phyloP scores from a whole-genome alignment of 2,888 invertebrate species.

The Hesperia comma region DNA sequence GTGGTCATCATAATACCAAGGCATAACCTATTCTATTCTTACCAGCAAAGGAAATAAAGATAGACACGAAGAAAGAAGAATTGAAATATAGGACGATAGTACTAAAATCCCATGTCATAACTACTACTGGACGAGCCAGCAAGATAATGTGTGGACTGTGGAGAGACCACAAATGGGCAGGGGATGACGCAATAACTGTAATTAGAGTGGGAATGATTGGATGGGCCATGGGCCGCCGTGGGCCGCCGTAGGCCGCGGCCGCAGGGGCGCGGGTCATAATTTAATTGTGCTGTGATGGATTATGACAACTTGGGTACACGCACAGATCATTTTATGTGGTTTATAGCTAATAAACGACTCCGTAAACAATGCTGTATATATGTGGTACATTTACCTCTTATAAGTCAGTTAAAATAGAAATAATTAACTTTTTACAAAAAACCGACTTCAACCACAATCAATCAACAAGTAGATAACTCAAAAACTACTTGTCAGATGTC shows the following conservation, averaged over 20 bases:
- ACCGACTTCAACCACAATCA: too few species aligned
- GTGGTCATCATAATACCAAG: too few species aligned
- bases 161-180: constrained; percentile 29
- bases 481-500: too few species aligned
- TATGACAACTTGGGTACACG: constrained; percentile 47
- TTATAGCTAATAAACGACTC: background rate
- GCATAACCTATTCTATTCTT: too few species aligned
- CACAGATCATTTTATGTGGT: background rate
- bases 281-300: constrained; percentile 53
- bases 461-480: too few species aligned
- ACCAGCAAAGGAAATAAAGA: too few species aligned
- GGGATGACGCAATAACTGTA: constrained; percentile 44
- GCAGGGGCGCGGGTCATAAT: constrained; percentile 46
- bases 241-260: too few species aligned
- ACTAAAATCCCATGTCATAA: background rate
- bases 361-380: background rate
- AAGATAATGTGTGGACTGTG: constrained; percentile 10
- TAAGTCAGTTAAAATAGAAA: too few species aligned
- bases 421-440: too few species aligned
- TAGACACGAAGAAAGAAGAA: too few species aligned
- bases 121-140: background rate
- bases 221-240: constrained; percentile 46
- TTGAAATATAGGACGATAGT: too few species aligned
- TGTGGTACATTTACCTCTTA: too few species aligned
- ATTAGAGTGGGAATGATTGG: constrained; percentile 48